phyloP scores from a whole-genome alignment of 2,797 vertebrate genomes.

The Salmo trutta region DNA sequence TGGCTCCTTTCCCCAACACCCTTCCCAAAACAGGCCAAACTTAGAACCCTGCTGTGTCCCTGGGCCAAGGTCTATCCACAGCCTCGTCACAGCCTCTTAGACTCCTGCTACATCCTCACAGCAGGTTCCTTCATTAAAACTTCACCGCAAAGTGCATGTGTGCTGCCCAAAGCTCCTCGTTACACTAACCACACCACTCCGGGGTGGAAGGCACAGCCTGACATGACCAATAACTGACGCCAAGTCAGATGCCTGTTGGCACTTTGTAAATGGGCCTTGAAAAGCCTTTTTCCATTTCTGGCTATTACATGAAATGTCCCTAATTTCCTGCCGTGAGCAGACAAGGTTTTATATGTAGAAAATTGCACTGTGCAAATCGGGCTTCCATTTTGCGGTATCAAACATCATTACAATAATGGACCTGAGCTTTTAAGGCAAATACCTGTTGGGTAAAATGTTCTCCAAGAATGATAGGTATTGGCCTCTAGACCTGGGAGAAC shows the following conservation, averaged over 20 bases:
- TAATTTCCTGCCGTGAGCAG: constrained; percentile 34
- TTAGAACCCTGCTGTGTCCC: constrained; percentile 1
- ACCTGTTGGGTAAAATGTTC: constrained; percentile 43
- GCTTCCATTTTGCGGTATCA: constrained; percentile 63
- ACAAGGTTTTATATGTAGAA: constrained; percentile 52
- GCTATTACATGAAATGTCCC: constrained; percentile 65
- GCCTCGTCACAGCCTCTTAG: constrained; percentile 14
- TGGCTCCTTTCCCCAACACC: neutral
- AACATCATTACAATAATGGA: constrained; percentile 65
- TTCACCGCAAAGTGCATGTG: constrained; percentile 23
- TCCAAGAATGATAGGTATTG: neutral
- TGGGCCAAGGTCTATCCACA: constrained; percentile 25
- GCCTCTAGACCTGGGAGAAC: constrained; percentile 5
- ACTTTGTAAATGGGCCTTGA: constrained; percentile 60
- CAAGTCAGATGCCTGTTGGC: constrained; percentile 56
- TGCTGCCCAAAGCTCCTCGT: constrained; percentile 7
- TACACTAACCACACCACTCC: constrained; percentile 35
- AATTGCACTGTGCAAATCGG: constrained; percentile 60
- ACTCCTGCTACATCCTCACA: constrained; percentile 12
- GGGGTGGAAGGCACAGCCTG: constrained; percentile 36
- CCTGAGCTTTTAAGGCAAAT: constrained; percentile 58
- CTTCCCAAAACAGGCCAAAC: neutral
- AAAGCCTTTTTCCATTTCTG: constrained; percentile 57
- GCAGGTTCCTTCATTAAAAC: constrained; percentile 44
- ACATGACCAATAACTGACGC: constrained; percentile 55